phyloP scores from a whole-genome alignment of 2,797 vertebrate species.

The Knipowitschia caucasica region DNA sequence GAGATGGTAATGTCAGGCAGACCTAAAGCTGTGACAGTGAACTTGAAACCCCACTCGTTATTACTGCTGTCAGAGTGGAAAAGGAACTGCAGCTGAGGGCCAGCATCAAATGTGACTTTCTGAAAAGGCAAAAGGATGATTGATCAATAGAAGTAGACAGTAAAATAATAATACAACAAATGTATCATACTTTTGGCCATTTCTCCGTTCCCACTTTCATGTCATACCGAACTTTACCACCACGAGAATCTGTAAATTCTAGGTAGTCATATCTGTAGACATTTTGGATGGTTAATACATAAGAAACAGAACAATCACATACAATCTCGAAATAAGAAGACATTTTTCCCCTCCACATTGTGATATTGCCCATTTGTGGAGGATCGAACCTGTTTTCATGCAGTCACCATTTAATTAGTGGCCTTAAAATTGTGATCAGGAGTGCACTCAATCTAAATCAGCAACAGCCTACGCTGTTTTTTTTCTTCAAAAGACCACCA shows the following conservation, averaged over 20 bases:
- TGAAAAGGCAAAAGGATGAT: conserved; percentile 45
- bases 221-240: conserved; percentile 95
- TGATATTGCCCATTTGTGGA: too few species aligned
- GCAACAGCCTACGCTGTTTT: too few species aligned
- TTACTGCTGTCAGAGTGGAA: conserved; percentile 98
- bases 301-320: neutral
- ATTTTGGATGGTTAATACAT: neutral
- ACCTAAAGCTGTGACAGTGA: conserved; percentile 88
- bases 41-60: conserved; percentile 98
- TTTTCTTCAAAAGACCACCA: too few species aligned
- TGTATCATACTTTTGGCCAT: conserved; percentile 90
- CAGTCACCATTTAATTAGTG: too few species aligned
- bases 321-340: neutral
- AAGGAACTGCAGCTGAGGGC: conserved; percentile 96
- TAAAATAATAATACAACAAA: neutral
- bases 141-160: neutral
- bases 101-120: conserved; percentile 96
- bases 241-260: conserved; percentile 95
- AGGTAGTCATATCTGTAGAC: conserved; percentile 90
- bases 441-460: too few species aligned
- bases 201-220: conserved; percentile 96
- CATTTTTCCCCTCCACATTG: too few species aligned
- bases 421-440: too few species aligned
- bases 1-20: conserved; percentile 91
- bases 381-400: too few species aligned